Conservation (phyloP, 2,888 invertebrate species). For the Pecten maximus region DNA sequence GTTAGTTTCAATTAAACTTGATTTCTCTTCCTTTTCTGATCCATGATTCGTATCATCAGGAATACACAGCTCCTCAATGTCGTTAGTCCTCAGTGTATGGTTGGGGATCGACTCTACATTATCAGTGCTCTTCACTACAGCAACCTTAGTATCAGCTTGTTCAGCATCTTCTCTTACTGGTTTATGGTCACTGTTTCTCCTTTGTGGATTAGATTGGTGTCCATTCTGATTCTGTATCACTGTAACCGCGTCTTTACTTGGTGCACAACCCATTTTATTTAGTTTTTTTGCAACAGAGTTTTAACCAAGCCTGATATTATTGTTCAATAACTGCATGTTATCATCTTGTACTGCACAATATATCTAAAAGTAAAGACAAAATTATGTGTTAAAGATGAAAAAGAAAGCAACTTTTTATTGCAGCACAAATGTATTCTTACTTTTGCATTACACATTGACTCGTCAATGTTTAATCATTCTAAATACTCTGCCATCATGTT, state of each 20-base stretch:
- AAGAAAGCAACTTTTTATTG: too few relatives aligned
- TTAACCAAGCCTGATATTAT: background rate
- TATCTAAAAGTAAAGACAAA: background rate
- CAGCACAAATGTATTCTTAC: too few relatives aligned
- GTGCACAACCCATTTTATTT: constrained; percentile 2
- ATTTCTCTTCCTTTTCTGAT: background rate
- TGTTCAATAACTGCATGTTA: background rate
- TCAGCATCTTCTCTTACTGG: background rate
- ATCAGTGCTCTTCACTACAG: background rate
- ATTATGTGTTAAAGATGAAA: too few relatives aligned
- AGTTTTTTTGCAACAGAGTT: background rate
- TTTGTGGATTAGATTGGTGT: background rate
- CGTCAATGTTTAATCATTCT: too few relatives aligned
- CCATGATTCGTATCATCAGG: background rate
- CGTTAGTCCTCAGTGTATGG: background rate
- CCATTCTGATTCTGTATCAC: background rate
- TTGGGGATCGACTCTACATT: background rate
- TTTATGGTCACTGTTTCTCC: background rate
- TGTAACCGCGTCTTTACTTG: background rate
- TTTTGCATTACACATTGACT: too few relatives aligned
- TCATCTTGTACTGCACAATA: background rate
- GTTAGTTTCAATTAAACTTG: background rate
- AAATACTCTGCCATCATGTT: too few relatives aligned
- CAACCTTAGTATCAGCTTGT: background rate
- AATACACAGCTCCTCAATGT: background rate